Evolutionary conservation across 2,113 vertebrate species (phyloP).

Genomic region (Erythrocercus mccallii): DNA sequence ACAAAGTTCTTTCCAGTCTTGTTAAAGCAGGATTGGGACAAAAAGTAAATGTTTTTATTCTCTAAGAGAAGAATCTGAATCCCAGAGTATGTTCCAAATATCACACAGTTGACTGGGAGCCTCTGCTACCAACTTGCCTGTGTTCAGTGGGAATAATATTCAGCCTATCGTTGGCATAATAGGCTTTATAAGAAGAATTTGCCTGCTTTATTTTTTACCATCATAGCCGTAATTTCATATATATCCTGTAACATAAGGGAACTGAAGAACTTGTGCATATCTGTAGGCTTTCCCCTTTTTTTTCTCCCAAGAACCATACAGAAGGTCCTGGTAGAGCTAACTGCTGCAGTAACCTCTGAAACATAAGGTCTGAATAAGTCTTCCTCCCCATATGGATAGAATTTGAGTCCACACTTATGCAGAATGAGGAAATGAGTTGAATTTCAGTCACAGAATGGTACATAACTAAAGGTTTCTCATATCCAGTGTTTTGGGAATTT

Average conservation of each 20-base stretch:
- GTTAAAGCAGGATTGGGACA: neutral
- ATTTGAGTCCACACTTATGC: neutral
- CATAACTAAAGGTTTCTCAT: neutral
- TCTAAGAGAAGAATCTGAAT: neutral
- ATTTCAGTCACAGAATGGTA: neutral
- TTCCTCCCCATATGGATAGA: neutral
- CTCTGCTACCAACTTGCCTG: neutral
- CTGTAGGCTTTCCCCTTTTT: neutral
- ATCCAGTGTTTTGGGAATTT: neutral
- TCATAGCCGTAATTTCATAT: neutral
- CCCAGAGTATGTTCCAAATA: neutral
- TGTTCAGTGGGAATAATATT: neutral
- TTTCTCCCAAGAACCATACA: neutral
- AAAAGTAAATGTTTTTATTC: neutral
- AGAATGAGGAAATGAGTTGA: neutral
- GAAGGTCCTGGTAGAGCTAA: neutral
- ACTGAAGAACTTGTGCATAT: neutral
- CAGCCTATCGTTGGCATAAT: neutral
- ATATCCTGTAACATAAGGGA: neutral
- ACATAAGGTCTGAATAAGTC: neutral
- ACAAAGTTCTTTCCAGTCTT: neutral
- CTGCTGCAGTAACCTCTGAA: neutral
- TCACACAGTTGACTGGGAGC: neutral
- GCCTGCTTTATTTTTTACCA: neutral
- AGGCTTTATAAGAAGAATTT: neutral